Evolutionary conservation across 2,888 invertebrate species (phyloP).

Genomic region (Drosophila rubida): DNA sequence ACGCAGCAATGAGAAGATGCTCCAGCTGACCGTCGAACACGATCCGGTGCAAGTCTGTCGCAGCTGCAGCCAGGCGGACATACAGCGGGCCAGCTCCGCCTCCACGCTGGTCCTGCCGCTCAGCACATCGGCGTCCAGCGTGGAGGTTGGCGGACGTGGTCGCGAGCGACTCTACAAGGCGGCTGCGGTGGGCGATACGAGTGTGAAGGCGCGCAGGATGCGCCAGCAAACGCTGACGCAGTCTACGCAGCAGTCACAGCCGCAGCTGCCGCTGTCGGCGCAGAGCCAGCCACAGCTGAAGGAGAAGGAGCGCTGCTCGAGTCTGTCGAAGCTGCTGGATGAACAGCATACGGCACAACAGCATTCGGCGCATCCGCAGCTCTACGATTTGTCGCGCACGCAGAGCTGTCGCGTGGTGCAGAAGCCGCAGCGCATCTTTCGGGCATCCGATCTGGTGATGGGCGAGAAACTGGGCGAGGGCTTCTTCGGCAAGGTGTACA

Average conservation of each 20-base stretch:
- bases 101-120: slow-evolving; percentile 80
- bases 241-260: slow-evolving; percentile 79
- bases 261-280: neutral
- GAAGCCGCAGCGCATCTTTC: slow-evolving; percentile 90
- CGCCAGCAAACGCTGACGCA: slow-evolving; percentile 73
- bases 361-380: slow-evolving; percentile 75
- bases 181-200: slow-evolving; percentile 84
- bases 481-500: slow-evolving; percentile 96
- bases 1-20: slow-evolving; percentile 89
- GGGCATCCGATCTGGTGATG: slow-evolving; percentile 94
- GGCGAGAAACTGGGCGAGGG: slow-evolving; percentile 96
- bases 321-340: slow-evolving; percentile 93
- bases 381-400: slow-evolving; percentile 92
- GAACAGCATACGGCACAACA: slow-evolving; percentile 86
- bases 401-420: slow-evolving; percentile 91
- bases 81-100: slow-evolving; percentile 70
- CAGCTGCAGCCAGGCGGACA: slow-evolving; percentile 86
- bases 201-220: slow-evolving; percentile 88
- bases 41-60: slow-evolving; percentile 91
- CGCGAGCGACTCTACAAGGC: slow-evolving; percentile 82
- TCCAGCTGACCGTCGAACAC: slow-evolving; percentile 95
- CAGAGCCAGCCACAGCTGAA: slow-evolving; percentile 81
- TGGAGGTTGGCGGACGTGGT: slow-evolving; percentile 74
- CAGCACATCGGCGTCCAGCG: slow-evolving; percentile 81
- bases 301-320: slow-evolving; percentile 93